Conservation (phyloP, 2,113 vertebrate genomes). For the Tiliqua scincoides region DNA sequence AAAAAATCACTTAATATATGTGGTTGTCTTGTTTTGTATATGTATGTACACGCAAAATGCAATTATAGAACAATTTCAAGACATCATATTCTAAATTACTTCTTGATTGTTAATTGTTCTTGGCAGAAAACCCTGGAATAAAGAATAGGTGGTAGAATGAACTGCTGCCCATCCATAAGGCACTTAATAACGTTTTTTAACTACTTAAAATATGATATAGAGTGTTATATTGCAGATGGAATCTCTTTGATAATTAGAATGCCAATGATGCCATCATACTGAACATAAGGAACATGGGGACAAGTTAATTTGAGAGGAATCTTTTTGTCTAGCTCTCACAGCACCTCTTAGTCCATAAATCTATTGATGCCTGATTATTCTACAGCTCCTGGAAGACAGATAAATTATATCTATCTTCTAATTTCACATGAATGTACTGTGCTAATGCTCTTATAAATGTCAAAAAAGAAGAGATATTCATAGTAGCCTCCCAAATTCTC, state of each 20-base stretch:
- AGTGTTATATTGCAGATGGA: neutral
- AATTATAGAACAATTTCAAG: neutral
- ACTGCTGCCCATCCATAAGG: slow-evolving; percentile 32
- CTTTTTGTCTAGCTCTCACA: neutral
- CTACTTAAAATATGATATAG: neutral
- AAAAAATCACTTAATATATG: too few relatives aligned
- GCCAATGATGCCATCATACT: neutral
- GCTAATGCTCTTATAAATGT: slow-evolving; percentile 6
- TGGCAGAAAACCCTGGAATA: slow-evolving; percentile 31
- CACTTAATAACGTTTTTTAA: slow-evolving; percentile 1
- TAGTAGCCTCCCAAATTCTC: neutral
- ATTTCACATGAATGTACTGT: neutral
- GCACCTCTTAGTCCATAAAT: neutral
- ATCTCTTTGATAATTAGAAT: slow-evolving; percentile 35
- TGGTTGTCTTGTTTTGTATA: too few relatives aligned
- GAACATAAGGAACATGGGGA: slow-evolving; percentile 3
- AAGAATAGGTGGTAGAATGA: slow-evolving; percentile 13
- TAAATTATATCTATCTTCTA: slow-evolving; percentile 18
- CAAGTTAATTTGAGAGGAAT: slow-evolving; percentile 21
- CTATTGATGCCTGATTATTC: slow-evolving; percentile 12
- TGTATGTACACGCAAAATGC: too few relatives aligned
- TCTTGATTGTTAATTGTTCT: slow-evolving; percentile 29
- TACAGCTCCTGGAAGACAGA: slow-evolving; percentile 15
- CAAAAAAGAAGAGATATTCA: neutral
- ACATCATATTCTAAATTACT: slow-evolving; percentile 34